Conservation (phyloP, 2,113 vertebrate genomes). For the Picathartes gymnocephalus region DNA sequence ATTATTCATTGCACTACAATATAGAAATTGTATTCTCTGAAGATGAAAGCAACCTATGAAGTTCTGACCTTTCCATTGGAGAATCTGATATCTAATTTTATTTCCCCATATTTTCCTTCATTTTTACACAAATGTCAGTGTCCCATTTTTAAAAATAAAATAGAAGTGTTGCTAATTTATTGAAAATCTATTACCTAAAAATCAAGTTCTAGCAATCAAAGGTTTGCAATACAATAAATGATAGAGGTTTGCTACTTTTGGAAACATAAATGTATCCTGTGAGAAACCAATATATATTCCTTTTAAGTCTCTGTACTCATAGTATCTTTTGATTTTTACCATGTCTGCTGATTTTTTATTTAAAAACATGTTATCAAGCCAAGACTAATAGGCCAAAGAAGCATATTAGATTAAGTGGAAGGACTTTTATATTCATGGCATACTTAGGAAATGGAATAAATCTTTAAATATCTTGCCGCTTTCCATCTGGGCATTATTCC, state of each 20-base stretch:
- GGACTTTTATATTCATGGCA: conserved; percentile 18
- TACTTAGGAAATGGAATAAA: conserved; percentile 27
- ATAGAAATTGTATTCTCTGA: not conserved
- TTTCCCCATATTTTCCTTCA: not conserved
- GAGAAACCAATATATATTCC: not conserved
- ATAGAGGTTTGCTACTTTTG: not conserved
- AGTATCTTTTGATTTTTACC: conserved; percentile 10
- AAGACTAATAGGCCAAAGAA: conserved; percentile 7
- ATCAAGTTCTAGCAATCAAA: not conserved
- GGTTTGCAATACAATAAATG: not conserved
- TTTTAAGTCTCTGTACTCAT: not conserved
- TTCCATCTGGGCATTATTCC: conserved; percentile 29
- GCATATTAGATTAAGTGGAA: conserved; percentile 44
- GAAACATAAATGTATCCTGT: not conserved
- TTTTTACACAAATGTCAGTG: not conserved
- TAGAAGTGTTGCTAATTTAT: not conserved
- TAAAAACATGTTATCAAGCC: conserved; percentile 13
- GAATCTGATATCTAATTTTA: not conserved
- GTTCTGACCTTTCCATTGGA: not conserved
- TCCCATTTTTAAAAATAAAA: not conserved
- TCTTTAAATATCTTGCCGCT: conserved; percentile 49
- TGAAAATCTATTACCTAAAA: not conserved
- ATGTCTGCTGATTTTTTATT: conserved; percentile 17
- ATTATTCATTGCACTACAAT: not conserved
- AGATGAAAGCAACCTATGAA: not conserved